phyloP scores from a whole-genome alignment of 2,113 vertebrate genomes.

The Myiopsitta monachus region DNA sequence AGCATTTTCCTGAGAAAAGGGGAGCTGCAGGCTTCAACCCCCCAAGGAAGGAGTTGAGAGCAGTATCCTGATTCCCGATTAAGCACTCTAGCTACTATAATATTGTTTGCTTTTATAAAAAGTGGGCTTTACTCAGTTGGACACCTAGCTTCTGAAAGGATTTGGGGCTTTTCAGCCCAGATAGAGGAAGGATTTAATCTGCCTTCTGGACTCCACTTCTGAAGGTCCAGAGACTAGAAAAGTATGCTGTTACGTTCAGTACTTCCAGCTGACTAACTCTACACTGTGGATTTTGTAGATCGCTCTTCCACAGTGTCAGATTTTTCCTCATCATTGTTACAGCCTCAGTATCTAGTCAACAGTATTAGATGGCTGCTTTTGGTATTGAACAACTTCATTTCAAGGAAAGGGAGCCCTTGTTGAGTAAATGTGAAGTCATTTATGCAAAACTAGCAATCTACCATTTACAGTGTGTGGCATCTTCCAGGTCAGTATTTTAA shows the following conservation, averaged over 20 bases:
- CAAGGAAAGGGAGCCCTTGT: neutral
- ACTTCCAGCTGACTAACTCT: neutral
- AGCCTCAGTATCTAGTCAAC: neutral
- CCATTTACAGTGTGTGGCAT: neutral
- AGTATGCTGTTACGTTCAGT: neutral
- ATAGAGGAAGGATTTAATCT: neutral
- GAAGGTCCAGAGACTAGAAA: neutral
- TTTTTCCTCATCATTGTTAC: neutral
- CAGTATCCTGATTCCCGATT: neutral
- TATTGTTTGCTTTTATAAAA: neutral
- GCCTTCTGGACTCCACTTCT: neutral
- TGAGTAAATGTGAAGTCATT: neutral
- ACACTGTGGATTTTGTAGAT: neutral
- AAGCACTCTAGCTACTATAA: neutral
- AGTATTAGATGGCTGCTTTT: neutral
- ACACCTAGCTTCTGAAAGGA: neutral
- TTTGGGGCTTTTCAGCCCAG: neutral
- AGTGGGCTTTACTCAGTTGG: neutral
- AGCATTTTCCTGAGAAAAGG: neutral
- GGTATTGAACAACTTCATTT: neutral
- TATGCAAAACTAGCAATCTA: neutral
- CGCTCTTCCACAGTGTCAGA: neutral
- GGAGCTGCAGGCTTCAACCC: neutral
- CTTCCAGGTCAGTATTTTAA: neutral
- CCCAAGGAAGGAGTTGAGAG: neutral